Evolutionary conservation across 2,888 invertebrate genomes (phyloP).

Genomic region (Cyrtodaria siliqua): DNA sequence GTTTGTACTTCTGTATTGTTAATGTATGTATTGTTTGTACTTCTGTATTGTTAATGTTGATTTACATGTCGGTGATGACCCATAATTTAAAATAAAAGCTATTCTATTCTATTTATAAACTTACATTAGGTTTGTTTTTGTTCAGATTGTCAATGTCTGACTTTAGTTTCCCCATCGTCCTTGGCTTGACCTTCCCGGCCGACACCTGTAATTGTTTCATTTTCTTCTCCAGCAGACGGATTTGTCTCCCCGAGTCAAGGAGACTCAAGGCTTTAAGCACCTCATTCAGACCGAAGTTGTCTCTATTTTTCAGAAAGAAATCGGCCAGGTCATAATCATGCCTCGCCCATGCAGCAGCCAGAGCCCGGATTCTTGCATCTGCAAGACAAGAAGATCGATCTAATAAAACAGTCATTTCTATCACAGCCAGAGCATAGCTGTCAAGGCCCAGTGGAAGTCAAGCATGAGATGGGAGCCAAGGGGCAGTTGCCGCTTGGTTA

Average conservation of each 20-base stretch:
- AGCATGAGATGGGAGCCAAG: too few relatives aligned
- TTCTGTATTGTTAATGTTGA: too few relatives aligned
- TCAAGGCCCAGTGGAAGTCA: too few relatives aligned
- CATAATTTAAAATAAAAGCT: too few relatives aligned
- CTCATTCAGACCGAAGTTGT: constrained; percentile 81
- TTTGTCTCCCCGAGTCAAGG: constrained; percentile 82
- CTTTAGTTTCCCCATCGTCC: constrained; percentile 82
- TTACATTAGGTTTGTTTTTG: constrained; percentile 78
- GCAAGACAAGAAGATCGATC: too few relatives aligned
- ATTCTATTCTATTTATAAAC: too few relatives aligned
- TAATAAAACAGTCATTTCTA: too few relatives aligned
- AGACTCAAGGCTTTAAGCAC: constrained; percentile 80
- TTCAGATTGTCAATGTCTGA: constrained; percentile 82
- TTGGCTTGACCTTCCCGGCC: constrained; percentile 73
- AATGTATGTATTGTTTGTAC: too few relatives aligned
- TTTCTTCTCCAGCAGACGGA: constrained; percentile 82
- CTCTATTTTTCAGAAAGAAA: constrained; percentile 74
- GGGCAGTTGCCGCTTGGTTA: too few relatives aligned
- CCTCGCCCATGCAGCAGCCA: constrained; percentile 84
- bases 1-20: too few relatives aligned
- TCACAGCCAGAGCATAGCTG: too few relatives aligned
- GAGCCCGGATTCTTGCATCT: constrained; percentile 81
- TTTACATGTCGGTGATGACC: too few relatives aligned
- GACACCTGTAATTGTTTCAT: constrained; percentile 78
- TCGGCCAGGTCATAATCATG: constrained; percentile 81